Conservation (phyloP, 2,888 invertebrate species). For the Drosophila ustulata region DNA sequence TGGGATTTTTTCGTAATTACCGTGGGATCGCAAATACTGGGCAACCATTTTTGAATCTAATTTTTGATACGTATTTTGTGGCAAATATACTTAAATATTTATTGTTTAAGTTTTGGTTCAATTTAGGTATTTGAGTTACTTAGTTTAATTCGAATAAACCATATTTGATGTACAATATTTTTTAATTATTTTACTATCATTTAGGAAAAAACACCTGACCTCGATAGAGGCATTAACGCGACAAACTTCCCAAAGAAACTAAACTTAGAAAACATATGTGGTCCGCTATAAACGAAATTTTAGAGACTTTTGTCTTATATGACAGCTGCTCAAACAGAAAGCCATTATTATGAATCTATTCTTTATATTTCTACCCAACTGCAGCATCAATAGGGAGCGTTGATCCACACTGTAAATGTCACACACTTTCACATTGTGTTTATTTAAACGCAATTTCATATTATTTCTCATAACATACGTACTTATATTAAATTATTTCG, state of each 20-base stretch:
- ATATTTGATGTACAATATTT: neutral
- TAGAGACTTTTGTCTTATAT: neutral
- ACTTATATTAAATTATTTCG: neutral
- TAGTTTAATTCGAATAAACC: neutral
- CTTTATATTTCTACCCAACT: neutral
- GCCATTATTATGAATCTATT: neutral
- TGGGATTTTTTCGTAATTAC: neutral
- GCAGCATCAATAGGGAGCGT: neutral
- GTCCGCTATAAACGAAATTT: neutral
- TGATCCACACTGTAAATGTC: neutral
- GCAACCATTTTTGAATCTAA: neutral
- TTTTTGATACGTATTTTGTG: neutral
- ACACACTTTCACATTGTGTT: neutral
- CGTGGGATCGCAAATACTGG: neutral
- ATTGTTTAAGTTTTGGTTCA: neutral
- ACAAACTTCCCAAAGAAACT: neutral
- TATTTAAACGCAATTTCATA: neutral
- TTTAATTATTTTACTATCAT: neutral
- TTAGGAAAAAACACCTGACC: neutral
- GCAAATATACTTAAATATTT: neutral
- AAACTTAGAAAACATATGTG: neutral
- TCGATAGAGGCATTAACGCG: neutral
- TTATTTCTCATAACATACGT: neutral
- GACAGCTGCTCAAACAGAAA: slow-evolving; percentile 7
- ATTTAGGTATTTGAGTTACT: neutral